Evolutionary conservation across 2,113 vertebrate species (phyloP).

Genomic region (Bothrops jararaca): DNA sequence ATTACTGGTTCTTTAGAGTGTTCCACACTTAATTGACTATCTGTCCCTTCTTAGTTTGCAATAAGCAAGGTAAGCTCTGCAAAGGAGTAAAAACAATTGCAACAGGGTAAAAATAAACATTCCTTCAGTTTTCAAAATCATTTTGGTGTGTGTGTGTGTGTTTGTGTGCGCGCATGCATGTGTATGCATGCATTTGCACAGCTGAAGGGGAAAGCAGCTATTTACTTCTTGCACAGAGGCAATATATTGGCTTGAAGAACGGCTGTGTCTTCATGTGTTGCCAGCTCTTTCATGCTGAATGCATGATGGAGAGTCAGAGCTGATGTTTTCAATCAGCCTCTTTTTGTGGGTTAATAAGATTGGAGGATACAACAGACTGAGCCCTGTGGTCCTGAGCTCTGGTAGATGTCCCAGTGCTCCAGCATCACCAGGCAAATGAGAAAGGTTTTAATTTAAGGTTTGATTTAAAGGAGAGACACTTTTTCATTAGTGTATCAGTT

Average conservation of each 20-base stretch:
- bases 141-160: not conserved
- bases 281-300: accelerated
- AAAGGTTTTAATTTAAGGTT: slow-evolving; percentile 73
- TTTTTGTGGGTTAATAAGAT: slow-evolving; percentile 37
- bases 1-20: not conserved
- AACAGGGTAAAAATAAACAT: not conserved
- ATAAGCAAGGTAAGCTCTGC: not conserved
- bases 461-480: slow-evolving; percentile 65
- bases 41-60: not conserved
- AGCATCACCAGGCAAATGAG: slow-evolving; percentile 63
- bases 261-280: accelerated
- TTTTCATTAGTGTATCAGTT: slow-evolving; percentile 66
- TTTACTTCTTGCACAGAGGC: slow-evolving; percentile 8
- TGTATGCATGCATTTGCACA: not conserved
- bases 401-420: slow-evolving; percentile 45
- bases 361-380: slow-evolving; percentile 50
- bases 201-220: not conserved
- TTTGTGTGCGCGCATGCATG: not conserved
- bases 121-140: not conserved
- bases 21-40: not conserved
- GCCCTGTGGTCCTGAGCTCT: slow-evolving; percentile 30
- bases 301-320: not conserved
- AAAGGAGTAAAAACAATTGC: not conserved
- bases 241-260: not conserved
- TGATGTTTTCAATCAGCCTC: slow-evolving; percentile 24